Percentiles rank a stretch among this genome's conserved stretches.
phyloP scores from a whole-genome alignment of 1,140 invertebrate genomes.

The Kradibia gibbosae region DNA sequence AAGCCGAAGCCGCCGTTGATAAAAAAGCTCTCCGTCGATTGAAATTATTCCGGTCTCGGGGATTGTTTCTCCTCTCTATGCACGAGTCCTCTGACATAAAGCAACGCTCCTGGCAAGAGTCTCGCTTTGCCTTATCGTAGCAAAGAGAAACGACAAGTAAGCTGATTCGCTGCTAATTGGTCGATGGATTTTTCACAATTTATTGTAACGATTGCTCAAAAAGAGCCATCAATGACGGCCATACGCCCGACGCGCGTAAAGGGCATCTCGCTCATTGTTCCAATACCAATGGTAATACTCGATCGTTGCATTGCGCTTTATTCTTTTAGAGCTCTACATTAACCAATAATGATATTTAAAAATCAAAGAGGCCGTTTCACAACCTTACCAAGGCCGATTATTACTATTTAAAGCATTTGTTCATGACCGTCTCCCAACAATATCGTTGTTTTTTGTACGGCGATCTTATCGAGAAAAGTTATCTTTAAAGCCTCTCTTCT shows the following conservation, averaged over 20 bases:
- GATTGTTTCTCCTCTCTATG: no score
- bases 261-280: no score
- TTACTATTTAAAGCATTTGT: neutral
- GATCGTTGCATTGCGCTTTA: no score
- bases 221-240: no score
- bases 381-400: neutral
- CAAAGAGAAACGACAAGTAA: no score
- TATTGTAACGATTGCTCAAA: no score
- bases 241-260: no score
- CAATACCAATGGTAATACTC: no score
- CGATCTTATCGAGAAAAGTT: neutral
- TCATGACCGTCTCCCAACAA: neutral
- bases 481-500: neutral
- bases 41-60: neutral
- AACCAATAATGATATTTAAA: no score
- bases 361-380: neutral
- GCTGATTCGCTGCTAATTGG: no score
- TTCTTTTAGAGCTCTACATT: no score
- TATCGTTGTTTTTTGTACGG: neutral
- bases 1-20: neutral
- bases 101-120: neutral
- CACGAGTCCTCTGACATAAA: neutral
- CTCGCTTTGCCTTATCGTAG: neutral
- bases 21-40: neutral
- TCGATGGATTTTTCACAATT: no score